Conservation (phyloP, 2,113 vertebrate species). For the Pogona vitticeps region DNA sequence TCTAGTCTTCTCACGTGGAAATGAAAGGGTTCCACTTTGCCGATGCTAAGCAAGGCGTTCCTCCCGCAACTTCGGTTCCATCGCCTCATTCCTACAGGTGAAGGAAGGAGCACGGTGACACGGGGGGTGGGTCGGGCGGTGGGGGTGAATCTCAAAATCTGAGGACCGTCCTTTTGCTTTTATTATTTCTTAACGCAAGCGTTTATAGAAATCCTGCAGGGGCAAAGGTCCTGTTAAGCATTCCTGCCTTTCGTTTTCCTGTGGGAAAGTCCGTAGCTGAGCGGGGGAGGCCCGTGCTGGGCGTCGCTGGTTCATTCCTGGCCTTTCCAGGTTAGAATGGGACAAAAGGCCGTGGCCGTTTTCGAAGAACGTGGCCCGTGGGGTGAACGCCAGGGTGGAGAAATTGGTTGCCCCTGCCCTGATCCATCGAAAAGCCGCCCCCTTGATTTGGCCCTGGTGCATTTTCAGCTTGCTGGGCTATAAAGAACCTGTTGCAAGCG, state of each 20-base stretch:
- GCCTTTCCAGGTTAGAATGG: neutral
- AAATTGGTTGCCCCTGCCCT: too few relatives aligned
- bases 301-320: neutral
- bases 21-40: constrained; percentile 97
- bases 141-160: too few relatives aligned
- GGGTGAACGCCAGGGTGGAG: too few relatives aligned
- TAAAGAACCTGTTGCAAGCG: too few relatives aligned
- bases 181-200: neutral
- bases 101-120: constrained; percentile 1
- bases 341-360: too few relatives aligned
- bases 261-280: neutral
- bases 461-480: too few relatives aligned
- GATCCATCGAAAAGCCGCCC: too few relatives aligned
- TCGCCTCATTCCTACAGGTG: constrained; percentile 89
- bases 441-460: too few relatives aligned
- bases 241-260: neutral
- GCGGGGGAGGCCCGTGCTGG: too few relatives aligned
- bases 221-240: neutral
- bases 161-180: neutral
- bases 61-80: constrained; percentile 79
- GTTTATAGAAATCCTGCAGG: neutral
- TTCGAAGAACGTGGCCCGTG: too few relatives aligned
- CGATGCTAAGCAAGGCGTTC: constrained; percentile 89
- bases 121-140: too few relatives aligned
- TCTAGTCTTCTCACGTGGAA: constrained; percentile 92